A percentile compares a stretch with the other conserved stretches of the same genome.
Evolutionary conservation across 2,888 invertebrate genomes (phyloP).

Genomic region (Cataglyphis cursor): DNA sequence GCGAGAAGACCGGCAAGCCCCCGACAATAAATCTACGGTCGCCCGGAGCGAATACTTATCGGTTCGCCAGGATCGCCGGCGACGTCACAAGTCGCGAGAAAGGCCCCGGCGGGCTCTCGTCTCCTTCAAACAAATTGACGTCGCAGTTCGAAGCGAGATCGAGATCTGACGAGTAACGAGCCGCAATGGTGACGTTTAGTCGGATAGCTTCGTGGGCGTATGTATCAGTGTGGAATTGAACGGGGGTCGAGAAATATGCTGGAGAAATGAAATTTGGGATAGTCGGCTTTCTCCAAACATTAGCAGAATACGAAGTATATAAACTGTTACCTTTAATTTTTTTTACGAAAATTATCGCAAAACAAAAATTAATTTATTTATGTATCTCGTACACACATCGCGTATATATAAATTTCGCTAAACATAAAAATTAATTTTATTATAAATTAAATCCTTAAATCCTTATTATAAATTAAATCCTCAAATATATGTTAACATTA

Average conservation of each 20-base stretch:
- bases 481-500: not conserved
- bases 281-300: not conserved
- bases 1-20: slow-evolving; percentile 68
- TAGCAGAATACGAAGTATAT: not conserved
- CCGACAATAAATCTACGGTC: slow-evolving; percentile 84
- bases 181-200: slow-evolving; percentile 10
- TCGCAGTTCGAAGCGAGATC: slow-evolving; percentile 54
- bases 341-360: not conserved
- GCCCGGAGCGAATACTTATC: slow-evolving; percentile 85
- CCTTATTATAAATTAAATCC: not conserved
- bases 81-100: slow-evolving; percentile 72
- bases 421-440: slow-evolving; percentile 2
- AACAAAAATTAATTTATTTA: not conserved
- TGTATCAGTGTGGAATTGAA: slow-evolving; percentile 21
- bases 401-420: not conserved
- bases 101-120: slow-evolving; percentile 77
- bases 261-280: slow-evolving; percentile 29
- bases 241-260: not conserved
- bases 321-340: not conserved
- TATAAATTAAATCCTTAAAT: not conserved
- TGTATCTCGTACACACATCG: not conserved
- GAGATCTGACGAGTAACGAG: slow-evolving; percentile 48
- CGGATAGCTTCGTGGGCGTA: not conserved
- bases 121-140: slow-evolving; percentile 75
- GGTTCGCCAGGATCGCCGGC: slow-evolving; percentile 77